These are phyloP conservation scores for Latrodectus geometricus DNA, from an alignment of 1,140 invertebrate genomes.

Conservation along the genomic window DNA sequence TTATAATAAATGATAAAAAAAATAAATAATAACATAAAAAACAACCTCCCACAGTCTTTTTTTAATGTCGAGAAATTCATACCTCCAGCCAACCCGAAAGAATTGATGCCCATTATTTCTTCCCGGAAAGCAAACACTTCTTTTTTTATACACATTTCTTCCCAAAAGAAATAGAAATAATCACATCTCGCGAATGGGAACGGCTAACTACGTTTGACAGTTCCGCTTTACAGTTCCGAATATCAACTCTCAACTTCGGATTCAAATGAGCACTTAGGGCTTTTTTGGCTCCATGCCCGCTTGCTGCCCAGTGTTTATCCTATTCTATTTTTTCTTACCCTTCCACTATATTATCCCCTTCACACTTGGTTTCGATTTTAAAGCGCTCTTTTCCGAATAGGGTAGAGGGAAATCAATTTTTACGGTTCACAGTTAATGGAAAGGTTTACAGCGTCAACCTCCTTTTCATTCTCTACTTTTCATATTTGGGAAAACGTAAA, in stretches of 20 bases:
- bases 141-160: background rate
- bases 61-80: too few relatives aligned
- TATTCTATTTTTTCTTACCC: background rate
- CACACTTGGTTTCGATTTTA: conserved; percentile 41
- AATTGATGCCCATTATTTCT: background rate
- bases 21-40: too few relatives aligned
- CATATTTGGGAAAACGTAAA: background rate
- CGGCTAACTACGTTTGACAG: conserved; percentile 43
- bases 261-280: conserved; percentile 48
- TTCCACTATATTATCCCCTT: conserved; percentile 25
- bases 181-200: conserved; percentile 32
- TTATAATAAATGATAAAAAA: too few relatives aligned
- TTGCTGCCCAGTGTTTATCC: conserved; percentile 43
- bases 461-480: background rate
- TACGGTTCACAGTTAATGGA: conserved; percentile 40
- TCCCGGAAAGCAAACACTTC: background rate
- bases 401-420: conserved; percentile 35
- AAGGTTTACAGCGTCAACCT: background rate
- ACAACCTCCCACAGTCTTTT: too few relatives aligned
- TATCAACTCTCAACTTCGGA: conserved; percentile 15
- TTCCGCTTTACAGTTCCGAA: background rate
- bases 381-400: conserved; percentile 12
- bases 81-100: background rate
- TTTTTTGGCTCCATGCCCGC: conserved; percentile 8
- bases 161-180: conserved; percentile 36